Base-by-base conservation (phyloP, 2,113 vertebrate species). In the Blennius ocellaris region DNA sequence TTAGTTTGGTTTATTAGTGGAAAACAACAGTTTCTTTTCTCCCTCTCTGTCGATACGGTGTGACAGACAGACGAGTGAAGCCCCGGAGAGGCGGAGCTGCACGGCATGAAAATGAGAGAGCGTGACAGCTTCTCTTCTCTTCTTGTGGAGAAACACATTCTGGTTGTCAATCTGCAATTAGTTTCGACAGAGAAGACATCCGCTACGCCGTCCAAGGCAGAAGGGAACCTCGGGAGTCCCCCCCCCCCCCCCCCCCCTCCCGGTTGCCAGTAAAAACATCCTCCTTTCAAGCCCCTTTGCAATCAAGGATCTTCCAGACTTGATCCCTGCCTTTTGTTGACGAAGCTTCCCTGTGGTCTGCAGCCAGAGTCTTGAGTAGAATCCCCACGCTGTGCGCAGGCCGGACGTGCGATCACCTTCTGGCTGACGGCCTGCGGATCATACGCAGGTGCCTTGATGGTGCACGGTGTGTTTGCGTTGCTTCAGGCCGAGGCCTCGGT, bases 401-500 rank as follows among this genome's bases (percentile, higher is more conserved):
- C 21, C 21, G 21, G 21, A 30, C 21, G 21, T 30, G 21, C 4
- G 21, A 30, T 30, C 21, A 30, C 21, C 21, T 30, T 30, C 21
- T 30, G 4, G 21, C 21, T 30, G 21, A 30, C 21, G 21, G 21
- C 4, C 21, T n/a, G 40, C 15, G 1, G 71, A 75, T 97, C 95
- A 97, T 84, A 97, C 96, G 69, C 96, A 97, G 83, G 97, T 97
- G 87, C 97, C 96, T 90, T 97, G 97, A 80, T 96, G 96, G 64
- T 94, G 94, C 49, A 95, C 93, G 43, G 93, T 94, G 85, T 95
- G 95, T 63, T 97, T 97, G 80, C 95, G 94, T 85, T 96, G 95
- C 79, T 96, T 95, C 86, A 96, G 90, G 82, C 93, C 93, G 7
- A 95, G 93, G 51, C 90, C 91, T 93, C 96, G 94, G 49, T 97